A percentile compares a stretch with the other conserved stretches of the same genome.
phyloP scores from a whole-genome alignment of 2,888 invertebrate species.

The Drosophila neutralis region DNA sequence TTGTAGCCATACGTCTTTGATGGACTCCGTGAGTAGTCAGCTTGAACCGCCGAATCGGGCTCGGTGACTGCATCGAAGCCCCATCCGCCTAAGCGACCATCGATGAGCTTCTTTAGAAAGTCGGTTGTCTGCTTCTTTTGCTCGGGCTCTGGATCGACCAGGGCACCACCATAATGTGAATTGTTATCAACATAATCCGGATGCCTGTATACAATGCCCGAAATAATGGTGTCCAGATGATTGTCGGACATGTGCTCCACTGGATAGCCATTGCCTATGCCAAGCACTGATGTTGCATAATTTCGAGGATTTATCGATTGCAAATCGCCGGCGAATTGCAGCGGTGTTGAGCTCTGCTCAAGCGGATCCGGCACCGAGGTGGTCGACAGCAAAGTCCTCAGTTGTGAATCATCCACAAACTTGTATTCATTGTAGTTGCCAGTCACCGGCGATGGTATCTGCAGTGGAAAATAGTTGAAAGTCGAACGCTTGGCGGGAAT shows the following conservation, averaged over 20 bases:
- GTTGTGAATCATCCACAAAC: conserved; percentile 75
- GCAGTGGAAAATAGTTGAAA: conserved; percentile 46
- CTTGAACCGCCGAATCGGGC: conserved; percentile 48
- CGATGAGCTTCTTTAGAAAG: conserved; percentile 75
- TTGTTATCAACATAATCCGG: conserved; percentile 74
- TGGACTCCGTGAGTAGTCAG: conserved; percentile 57
- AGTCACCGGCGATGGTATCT: conserved; percentile 52
- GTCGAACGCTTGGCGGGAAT: conserved; percentile 53
- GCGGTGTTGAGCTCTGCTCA: conserved; percentile 57
- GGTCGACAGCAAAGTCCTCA: conserved; percentile 71
- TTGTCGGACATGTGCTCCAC: conserved; percentile 63
- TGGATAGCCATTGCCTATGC: conserved; percentile 59
- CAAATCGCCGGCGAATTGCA: conserved; percentile 70
- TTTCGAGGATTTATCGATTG: conserved; percentile 41
- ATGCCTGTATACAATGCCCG: conserved; percentile 78
- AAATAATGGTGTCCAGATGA: conserved; percentile 79
- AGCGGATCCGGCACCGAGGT: conserved; percentile 69
- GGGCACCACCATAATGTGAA: conserved; percentile 64
- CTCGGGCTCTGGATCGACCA: conserved; percentile 71
- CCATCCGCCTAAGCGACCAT: conserved; percentile 73
- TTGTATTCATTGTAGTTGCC: conserved; percentile 70
- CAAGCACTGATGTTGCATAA: conserved; percentile 25
- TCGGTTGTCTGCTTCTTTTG: conserved; percentile 77
- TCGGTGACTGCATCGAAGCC: conserved; percentile 61
- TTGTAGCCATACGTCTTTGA: conserved; percentile 67